These are phyloP conservation scores for Pharmacophagus antenor DNA, from an alignment of 2,888 invertebrate species.

Conservation along the genomic window DNA sequence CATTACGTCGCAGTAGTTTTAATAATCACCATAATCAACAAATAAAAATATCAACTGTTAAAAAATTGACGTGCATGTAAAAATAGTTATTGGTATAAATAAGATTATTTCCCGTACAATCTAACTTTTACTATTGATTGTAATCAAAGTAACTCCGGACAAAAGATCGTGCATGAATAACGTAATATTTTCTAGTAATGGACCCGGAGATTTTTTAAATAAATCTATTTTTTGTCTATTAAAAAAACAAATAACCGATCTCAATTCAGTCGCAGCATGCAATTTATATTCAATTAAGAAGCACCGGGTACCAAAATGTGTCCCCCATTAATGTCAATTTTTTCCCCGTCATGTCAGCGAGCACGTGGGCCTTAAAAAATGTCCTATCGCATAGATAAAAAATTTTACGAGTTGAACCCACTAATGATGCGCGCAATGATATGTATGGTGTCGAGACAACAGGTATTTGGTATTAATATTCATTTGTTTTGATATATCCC, in stretches of 20 bases:
- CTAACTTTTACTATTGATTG: too few relatives aligned
- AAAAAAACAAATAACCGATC: constrained; percentile 23
- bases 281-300: constrained; percentile 59
- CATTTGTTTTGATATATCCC: background rate
- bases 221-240: background rate
- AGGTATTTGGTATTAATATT: background rate
- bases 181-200: background rate
- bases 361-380: constrained; percentile 28
- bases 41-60: too few relatives aligned
- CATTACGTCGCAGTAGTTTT: too few relatives aligned
- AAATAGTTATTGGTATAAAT: too few relatives aligned
- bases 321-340: constrained; percentile 36
- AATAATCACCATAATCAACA: too few relatives aligned
- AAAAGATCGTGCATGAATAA: background rate
- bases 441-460: background rate
- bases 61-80: too few relatives aligned
- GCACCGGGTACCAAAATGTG: constrained; percentile 40
- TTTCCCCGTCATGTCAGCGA: constrained; percentile 32
- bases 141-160: background rate
- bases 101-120: too few relatives aligned
- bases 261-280: constrained; percentile 30
- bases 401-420: constrained; percentile 17
- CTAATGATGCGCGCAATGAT: constrained; percentile 10
- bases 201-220: background rate
- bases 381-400: constrained; percentile 26